Conservation (phyloP, 92 coral and sea anemone species). For the Umimayanthus kanabou region DNA sequence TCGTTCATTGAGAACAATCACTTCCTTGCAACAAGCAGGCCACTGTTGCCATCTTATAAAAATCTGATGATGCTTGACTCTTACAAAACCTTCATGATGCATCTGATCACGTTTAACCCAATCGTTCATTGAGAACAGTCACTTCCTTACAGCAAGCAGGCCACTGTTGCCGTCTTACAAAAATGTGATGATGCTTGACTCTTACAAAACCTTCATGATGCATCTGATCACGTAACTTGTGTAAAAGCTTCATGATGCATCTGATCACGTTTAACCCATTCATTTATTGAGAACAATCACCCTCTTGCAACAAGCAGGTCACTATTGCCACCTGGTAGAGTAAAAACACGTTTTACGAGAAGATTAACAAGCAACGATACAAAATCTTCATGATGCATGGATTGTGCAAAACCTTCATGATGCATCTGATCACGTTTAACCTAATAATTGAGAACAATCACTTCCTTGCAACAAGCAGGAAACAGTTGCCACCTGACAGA, state of each 20-base stretch:
- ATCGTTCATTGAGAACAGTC: background rate
- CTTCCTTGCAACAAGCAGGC: background rate
- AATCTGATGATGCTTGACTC: background rate
- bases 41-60: background rate
- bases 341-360: background rate
- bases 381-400: background rate
- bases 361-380: background rate
- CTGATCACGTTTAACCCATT: background rate
- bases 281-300: background rate
- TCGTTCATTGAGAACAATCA: background rate
- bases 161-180: background rate
- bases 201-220: background rate
- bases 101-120: background rate
- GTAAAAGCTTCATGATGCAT: no score
- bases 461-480: background rate
- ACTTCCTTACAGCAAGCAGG: background rate
- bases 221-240: background rate
- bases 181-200: background rate
- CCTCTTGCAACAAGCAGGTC: background rate
- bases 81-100: background rate
- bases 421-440: no score
- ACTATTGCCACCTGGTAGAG: background rate
- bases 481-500: background rate
- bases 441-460: background rate
- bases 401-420: no score